phyloP scores from a whole-genome alignment of 2,888 invertebrate species.

The Protodeltote pygarga region DNA sequence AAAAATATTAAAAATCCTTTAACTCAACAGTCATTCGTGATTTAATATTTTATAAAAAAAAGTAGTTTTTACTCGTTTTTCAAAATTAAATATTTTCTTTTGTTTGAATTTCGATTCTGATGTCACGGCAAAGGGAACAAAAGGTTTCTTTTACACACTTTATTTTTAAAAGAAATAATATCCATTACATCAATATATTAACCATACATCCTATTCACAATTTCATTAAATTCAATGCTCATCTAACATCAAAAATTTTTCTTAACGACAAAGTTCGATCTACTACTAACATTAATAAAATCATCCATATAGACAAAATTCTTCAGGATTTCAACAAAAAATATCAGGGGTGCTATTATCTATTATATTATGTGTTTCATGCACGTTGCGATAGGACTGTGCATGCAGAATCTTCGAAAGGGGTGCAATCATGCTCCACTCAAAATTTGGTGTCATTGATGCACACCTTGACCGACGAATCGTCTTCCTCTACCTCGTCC shows the following conservation, averaged over 20 bases:
- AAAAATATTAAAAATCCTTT: no score
- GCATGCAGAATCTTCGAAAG: slow-evolving; percentile 47
- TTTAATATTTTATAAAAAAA: no score
- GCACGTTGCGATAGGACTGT: slow-evolving; percentile 27
- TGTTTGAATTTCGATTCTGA: no score
- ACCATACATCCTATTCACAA: slow-evolving; percentile 26
- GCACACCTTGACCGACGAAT: slow-evolving; percentile 86
- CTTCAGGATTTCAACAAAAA: slow-evolving; percentile 17
- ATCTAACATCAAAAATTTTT: no score
- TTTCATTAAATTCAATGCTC: slow-evolving; percentile 19
- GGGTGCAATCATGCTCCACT: slow-evolving; percentile 57
- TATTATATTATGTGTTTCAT: slow-evolving; percentile 25
- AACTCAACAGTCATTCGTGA: no score
- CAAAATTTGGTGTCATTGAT: slow-evolving; percentile 83
- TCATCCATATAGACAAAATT: neutral
- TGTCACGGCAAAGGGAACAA: no score
- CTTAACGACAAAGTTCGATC: no score
- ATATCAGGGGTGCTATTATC: slow-evolving; percentile 27
- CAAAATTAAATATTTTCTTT: no score
- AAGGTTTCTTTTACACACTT: no score
- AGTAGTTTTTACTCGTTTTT: no score
- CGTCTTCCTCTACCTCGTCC: slow-evolving; percentile 95
- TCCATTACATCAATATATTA: neutral
- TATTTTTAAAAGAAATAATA: neutral
- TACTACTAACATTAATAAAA: slow-evolving; percentile 11